Evolutionary conservation across 2,888 invertebrate genomes (phyloP), one percentile per base, ranked within the genome.

Genomic region (Plebejus melissa): DNA sequence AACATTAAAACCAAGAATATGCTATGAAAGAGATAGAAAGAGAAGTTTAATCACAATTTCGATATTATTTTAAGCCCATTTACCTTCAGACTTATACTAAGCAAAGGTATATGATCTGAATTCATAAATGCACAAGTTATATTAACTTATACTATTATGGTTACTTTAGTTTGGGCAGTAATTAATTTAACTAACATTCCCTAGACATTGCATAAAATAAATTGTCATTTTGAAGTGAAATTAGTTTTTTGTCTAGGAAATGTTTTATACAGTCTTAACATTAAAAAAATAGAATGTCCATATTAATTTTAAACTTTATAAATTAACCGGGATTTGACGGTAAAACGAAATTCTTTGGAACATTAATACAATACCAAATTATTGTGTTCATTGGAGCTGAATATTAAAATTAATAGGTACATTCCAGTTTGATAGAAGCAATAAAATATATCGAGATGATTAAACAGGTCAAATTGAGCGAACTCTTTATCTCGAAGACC

Each of bases 1-100:
- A 92, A 91, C 90, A 88, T 90, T 89, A 90, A 88, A 90, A 90
- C 90, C 88, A 90, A 88, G 86, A 87, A 87, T 89, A 90, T 88
- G 87, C 89, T 88, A 88, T 88, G 87, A 89, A 84, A 89, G 82
- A 88, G 84, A 88, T 87, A 83, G 85, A 84, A 86, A 88, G 88
- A 83, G 85, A 84, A 86, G 82, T 83, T 85, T 84, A 87, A 87
- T 88, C 86, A 88, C 86, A 84, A 87, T 87, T 16, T 54, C 84
- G 86, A 85, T 84, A 87, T 85, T 86, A 83, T 88, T 81, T 87
- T 90, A 90, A 92, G 91, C 92, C 93, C 93, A 89, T 90, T 88
- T 89, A 87, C 91, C 90, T 88, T 87, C 79, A 86, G 84, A 87
- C 82, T 84, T 85, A 81, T 85, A 86, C 87, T 87, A 91, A 88